Percentiles rank a stretch among this genome's conserved stretches.
Evolutionary conservation across 2,888 invertebrate species (phyloP).

Genomic region (Catotricha subobsoleta): DNA sequence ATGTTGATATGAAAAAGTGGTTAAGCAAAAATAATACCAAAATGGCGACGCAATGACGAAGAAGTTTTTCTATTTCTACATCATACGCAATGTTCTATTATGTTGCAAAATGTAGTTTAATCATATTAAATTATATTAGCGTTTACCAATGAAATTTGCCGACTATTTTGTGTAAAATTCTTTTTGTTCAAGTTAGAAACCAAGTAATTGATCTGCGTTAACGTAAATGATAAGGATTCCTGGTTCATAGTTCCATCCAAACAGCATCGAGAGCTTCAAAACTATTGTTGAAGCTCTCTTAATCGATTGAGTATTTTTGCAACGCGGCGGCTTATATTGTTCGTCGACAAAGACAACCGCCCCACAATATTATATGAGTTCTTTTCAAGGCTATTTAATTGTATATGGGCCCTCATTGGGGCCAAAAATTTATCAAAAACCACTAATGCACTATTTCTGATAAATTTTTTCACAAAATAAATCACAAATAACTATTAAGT

Average conservation of each 20-base stretch:
- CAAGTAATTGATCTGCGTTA: conserved; percentile 96
- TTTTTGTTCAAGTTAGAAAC: conserved; percentile 90
- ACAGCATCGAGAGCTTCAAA: conserved; percentile 87
- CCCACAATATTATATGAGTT: background rate
- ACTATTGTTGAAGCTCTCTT: conserved; percentile 73
- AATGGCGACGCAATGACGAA: no score
- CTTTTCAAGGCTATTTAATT: conserved; percentile 17
- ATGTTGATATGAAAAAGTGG: no score
- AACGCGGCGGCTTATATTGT: background rate
- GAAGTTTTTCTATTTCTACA: no score
- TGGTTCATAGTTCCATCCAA: conserved; percentile 90
- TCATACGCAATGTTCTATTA: no score
- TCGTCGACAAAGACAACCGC: background rate
- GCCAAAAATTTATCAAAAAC: background rate
- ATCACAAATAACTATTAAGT: no score
- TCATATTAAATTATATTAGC: no score
- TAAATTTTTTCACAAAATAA: no score
- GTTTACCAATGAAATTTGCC: conserved; percentile 77
- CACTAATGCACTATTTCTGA: background rate
- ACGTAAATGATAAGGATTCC: conserved; percentile 96
- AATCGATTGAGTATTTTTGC: conserved; percentile 25
- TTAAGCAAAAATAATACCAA: no score
- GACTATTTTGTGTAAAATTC: conserved; percentile 79
- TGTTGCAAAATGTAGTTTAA: no score
- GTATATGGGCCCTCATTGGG: conserved; percentile 24